phyloP scores from a whole-genome alignment of 2,888 invertebrate genomes.

The Pterobdella sp. region DNA sequence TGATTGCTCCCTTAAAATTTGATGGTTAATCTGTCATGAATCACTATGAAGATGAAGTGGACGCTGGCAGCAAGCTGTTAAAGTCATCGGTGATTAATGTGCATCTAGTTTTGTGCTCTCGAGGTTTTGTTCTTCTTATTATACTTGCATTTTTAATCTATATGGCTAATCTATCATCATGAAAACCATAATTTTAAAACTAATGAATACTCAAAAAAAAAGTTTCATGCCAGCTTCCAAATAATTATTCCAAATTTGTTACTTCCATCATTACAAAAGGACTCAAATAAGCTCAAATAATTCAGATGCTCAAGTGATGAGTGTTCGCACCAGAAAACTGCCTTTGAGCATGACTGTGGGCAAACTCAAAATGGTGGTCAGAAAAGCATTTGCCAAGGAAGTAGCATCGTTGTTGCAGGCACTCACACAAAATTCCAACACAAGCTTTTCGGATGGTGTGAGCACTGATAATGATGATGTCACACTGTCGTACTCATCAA shows the following conservation, averaged over 20 bases:
- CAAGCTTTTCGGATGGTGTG: not conserved
- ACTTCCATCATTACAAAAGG: not conserved
- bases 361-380: not conserved
- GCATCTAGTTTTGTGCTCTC: not conserved
- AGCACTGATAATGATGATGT: constrained; percentile 14
- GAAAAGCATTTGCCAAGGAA: too few species aligned
- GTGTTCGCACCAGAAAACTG: not conserved
- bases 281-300: not conserved
- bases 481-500: too few species aligned
- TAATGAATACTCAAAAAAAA: too few species aligned
- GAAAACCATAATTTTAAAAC: too few species aligned
- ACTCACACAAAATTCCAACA: constrained; percentile 2
- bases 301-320: not conserved
- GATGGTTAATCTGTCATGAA: too few species aligned
- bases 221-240: too few species aligned
- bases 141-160: not conserved
- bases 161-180: too few species aligned
- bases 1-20: too few species aligned
- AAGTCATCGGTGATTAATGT: not conserved
- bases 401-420: too few species aligned
- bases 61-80: not conserved
- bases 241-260: too few species aligned
- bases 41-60: not conserved
- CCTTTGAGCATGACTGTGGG: not conserved
- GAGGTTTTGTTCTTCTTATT: not conserved